Evolutionary conservation across 2,888 invertebrate genomes (phyloP), one percentile per base, ranked within the genome.

Genomic region (Eupeodes latifasciatus): DNA sequence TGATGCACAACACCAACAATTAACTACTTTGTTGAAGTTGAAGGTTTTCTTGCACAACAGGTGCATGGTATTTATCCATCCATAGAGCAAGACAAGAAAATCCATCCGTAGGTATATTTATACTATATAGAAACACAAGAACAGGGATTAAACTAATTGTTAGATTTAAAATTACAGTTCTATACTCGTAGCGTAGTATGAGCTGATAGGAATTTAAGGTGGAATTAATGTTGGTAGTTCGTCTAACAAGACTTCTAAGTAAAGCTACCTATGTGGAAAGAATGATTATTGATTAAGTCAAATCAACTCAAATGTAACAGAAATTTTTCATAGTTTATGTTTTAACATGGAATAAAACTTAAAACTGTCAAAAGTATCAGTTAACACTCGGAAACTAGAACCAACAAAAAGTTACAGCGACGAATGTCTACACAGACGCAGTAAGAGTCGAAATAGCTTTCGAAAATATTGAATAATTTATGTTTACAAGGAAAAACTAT

Each of bases 61-160:
- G 83, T 77, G 87, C 67, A 83, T 74, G 55, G 27, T 66, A 69
- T 75, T 34, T 69, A 55, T 71, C 53, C 59, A 64, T 34, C 69
- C 34, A 51, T 53, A 34, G 59, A 14, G 5, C 9, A 0, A 16
- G 14, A 14, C 40, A n/a, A 19, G 27, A 0, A 27, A 27, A 27
- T 1, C 2, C 27, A 27, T 27, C 40, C 6, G 5, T 40, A 5
- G 6, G 40, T 40, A 27, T 27, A 27, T 27, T 27, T 27, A 27
- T 27, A 27, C 40, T 7, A 40, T 40, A 40, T 40, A 40, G 40
- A 5, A 40, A 40, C 40, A 7, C 49, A 76, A 80, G 66, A 66
- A 77, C 67, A 61, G 74, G 67, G 69, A 85, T 81, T 74, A 81
- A 49, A 49, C 49, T 87, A 83, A 87, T 87, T 87, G 66, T 19